Evolutionary conservation across 2,113 vertebrate species (phyloP).

Genomic region (Scomber colias): DNA sequence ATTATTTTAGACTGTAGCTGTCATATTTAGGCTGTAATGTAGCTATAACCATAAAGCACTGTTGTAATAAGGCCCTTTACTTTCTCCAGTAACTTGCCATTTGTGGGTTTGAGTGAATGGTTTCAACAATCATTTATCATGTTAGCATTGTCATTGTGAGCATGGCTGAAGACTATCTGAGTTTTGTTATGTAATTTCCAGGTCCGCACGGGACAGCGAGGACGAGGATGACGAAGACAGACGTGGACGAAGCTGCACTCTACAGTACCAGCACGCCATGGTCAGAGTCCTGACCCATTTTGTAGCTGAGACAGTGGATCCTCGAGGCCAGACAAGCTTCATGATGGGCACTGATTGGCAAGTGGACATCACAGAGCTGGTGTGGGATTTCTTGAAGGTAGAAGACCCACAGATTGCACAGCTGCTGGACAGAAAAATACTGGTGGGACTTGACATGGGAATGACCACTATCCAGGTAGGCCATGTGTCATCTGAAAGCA

Average conservation of each 20-base stretch:
- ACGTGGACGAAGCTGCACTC: slow-evolving; percentile 89
- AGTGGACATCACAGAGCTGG: slow-evolving; percentile 93
- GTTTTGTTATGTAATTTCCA: slow-evolving; percentile 56
- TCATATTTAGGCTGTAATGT: neutral
- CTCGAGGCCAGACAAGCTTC: slow-evolving; percentile 87
- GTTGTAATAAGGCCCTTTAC: neutral
- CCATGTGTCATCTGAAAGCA: neutral
- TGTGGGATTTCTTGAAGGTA: slow-evolving; percentile 93
- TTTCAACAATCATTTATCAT: neutral
- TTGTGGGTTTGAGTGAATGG: neutral
- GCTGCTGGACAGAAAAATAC: slow-evolving; percentile 87
- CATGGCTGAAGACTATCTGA: neutral
- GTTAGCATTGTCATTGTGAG: neutral
- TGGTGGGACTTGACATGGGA: slow-evolving; percentile 90
- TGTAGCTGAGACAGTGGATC: slow-evolving; percentile 88
- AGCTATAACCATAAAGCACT: neutral
- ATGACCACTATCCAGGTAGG: slow-evolving; percentile 95
- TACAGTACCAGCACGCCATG: slow-evolving; percentile 95
- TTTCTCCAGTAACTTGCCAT: neutral
- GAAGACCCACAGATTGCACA: slow-evolving; percentile 90
- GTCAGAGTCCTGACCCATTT: slow-evolving; percentile 94
- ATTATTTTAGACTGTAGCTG: too few species aligned
- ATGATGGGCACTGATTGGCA: slow-evolving; percentile 94
- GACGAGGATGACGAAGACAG: slow-evolving; percentile 96
- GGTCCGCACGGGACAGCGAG: slow-evolving; percentile 91